phyloP scores from a whole-genome alignment of 2,797 vertebrate species.

The Parambassis ranga region DNA sequence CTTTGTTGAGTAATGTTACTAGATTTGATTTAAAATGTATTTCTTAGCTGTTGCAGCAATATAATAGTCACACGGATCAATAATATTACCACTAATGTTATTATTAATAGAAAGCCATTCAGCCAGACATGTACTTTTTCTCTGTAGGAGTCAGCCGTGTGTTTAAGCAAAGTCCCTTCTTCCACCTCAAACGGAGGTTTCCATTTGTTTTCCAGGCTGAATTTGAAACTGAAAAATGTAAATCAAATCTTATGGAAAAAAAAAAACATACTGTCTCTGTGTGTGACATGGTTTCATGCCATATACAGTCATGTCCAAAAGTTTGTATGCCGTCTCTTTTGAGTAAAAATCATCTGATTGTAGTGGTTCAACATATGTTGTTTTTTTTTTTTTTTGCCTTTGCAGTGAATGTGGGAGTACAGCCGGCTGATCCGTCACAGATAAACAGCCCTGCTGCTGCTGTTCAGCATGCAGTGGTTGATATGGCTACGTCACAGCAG shows the following conservation, averaged over 20 bases:
- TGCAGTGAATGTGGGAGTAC: not conserved
- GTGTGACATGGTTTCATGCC: not conserved
- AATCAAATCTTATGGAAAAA: conserved; percentile 30
- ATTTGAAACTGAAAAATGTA: conserved; percentile 51
- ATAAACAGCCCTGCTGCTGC: conserved; percentile 5
- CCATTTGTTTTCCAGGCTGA: conserved; percentile 25
- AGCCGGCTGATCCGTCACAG: conserved; percentile 1
- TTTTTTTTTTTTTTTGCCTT: too few species aligned
- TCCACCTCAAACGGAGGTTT: conserved; percentile 22
- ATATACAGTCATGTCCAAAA: too few species aligned
- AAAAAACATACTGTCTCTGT: not conserved
- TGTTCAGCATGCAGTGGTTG: conserved; percentile 1
- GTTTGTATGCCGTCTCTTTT: too few species aligned
- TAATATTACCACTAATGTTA: too few species aligned
- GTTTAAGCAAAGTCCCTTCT: not conserved
- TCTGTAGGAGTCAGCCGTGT: not conserved
- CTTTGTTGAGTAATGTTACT: too few species aligned
- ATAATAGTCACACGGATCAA: not conserved
- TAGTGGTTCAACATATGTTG: too few species aligned
- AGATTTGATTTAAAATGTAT: too few species aligned
- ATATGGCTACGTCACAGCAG: not conserved
- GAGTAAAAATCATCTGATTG: too few species aligned
- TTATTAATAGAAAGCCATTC: too few species aligned
- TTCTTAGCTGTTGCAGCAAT: not conserved
- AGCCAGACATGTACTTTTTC: not conserved